Conservation (phyloP, 2,888 invertebrate genomes). For the Plutella xylostella region DNA sequence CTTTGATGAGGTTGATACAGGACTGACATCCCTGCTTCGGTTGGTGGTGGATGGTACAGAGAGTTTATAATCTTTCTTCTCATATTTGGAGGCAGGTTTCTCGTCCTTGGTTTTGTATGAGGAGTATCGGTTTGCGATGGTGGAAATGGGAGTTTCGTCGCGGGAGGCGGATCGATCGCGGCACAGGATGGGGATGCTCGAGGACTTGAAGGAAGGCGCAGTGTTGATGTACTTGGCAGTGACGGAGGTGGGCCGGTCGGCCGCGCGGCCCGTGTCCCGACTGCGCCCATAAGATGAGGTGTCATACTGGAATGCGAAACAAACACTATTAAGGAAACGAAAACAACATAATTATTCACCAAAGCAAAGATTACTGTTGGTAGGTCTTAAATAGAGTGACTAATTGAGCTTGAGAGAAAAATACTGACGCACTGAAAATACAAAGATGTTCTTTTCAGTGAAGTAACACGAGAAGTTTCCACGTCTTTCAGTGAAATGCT, state of each 20-base stretch:
- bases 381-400: not conserved
- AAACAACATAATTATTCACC: no score
- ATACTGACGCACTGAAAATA: no score
- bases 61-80: slow-evolving; percentile 63
- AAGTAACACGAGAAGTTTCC: no score
- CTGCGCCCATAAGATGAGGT: slow-evolving; percentile 47
- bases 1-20: slow-evolving; percentile 51
- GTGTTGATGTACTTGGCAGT: slow-evolving; percentile 55
- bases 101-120: slow-evolving; percentile 31
- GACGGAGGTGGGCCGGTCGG: slow-evolving; percentile 51
- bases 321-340: not conserved
- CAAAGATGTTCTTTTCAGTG: no score
- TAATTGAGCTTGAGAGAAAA: no score
- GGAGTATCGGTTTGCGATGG: slow-evolving; percentile 53
- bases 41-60: slow-evolving; percentile 38
- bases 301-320: slow-evolving; percentile 49
- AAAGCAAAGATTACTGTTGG: no score
- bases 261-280: slow-evolving; percentile 37
- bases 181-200: slow-evolving; percentile 53
- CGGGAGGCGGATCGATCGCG: slow-evolving; percentile 39
- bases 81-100: slow-evolving; percentile 29
- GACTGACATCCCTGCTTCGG: slow-evolving; percentile 70
- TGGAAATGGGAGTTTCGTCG: slow-evolving; percentile 52
- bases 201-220: slow-evolving; percentile 54
- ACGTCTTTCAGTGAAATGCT: no score